Conservation (phyloP, 2,888 invertebrate genomes). For the Metopia argyrocephala region DNA sequence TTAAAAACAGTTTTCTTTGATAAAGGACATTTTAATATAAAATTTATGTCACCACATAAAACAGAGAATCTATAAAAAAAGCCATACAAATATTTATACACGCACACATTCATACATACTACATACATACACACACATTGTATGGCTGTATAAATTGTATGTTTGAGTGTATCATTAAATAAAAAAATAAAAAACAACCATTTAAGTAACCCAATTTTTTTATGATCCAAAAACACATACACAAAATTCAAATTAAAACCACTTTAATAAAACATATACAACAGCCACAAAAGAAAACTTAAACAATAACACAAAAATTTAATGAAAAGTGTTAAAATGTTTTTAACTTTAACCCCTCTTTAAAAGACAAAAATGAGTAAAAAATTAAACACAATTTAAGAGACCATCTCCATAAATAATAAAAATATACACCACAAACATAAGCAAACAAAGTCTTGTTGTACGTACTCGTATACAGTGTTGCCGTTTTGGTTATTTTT, state of each 20-base stretch:
- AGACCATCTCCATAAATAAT: conserved; percentile 56
- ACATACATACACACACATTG: no score
- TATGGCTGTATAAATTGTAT: neutral
- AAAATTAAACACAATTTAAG: conserved; percentile 54
- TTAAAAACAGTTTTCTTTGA: no score
- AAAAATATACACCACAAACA: conserved; percentile 35
- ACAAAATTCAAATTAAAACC: conserved; percentile 41
- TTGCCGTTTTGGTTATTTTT: no score
- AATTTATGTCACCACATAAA: conserved; percentile 24
- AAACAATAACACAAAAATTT: conserved; percentile 4
- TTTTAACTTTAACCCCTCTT: conserved; percentile 43
- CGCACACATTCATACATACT: no score
- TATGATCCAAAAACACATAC: conserved; percentile 46
- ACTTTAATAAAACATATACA: conserved; percentile 43
- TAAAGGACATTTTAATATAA: conserved; percentile 40
- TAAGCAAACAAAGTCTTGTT: neutral
- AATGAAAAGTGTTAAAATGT: conserved; percentile 55
- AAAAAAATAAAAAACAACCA: conserved; percentile 39
- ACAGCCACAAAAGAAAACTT: neutral
- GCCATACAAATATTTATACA: no score
- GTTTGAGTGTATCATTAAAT: conserved; percentile 9
- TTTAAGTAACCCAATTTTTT: conserved; percentile 50
- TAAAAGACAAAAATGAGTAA: conserved; percentile 15
- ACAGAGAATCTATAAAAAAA: neutral
- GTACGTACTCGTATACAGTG: no score